Conservation (phyloP, 2,888 invertebrate species). For the Temnothorax unifasciatus region DNA sequence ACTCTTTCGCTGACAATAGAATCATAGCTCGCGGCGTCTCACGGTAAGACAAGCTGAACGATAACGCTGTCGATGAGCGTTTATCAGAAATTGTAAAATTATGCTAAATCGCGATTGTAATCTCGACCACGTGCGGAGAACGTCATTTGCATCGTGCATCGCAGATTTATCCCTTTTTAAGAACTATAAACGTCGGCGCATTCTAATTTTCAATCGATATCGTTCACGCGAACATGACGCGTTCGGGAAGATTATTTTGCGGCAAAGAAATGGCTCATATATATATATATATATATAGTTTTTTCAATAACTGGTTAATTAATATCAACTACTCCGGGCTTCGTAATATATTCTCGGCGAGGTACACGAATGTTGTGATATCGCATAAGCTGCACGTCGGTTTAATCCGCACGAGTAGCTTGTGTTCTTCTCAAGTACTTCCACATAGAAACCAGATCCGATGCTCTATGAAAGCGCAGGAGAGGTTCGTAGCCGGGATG, state of each 20-base stretch:
- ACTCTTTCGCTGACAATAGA: constrained; percentile 37
- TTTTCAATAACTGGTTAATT: constrained; percentile 25
- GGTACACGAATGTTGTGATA: constrained; percentile 1
- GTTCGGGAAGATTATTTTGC: not conserved
- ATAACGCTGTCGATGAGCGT: not conserved
- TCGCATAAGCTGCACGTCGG: constrained; percentile 22
- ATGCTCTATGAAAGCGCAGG: constrained; percentile 14
- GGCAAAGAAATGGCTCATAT: not conserved
- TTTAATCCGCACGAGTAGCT: constrained; percentile 29
- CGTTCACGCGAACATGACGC: not conserved
- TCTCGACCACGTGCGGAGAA: not conserved
- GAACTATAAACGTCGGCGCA: not conserved
- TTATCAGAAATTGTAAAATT: constrained; percentile 19
- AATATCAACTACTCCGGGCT: constrained; percentile 26
- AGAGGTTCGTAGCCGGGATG: not conserved
- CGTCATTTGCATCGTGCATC: not conserved
- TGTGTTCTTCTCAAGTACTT: constrained; percentile 19
- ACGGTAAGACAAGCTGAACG: not conserved
- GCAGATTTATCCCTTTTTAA: not conserved
- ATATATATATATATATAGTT: not conserved
- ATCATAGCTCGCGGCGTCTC: not conserved
- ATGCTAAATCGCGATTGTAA: constrained; percentile 4
- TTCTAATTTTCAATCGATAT: constrained; percentile 32
- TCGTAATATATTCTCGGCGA: constrained; percentile 29
- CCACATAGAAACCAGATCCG: constrained; percentile 14